phyloP scores from a whole-genome alignment of 2,888 invertebrate species.

The Amblyteles armatorius region DNA sequence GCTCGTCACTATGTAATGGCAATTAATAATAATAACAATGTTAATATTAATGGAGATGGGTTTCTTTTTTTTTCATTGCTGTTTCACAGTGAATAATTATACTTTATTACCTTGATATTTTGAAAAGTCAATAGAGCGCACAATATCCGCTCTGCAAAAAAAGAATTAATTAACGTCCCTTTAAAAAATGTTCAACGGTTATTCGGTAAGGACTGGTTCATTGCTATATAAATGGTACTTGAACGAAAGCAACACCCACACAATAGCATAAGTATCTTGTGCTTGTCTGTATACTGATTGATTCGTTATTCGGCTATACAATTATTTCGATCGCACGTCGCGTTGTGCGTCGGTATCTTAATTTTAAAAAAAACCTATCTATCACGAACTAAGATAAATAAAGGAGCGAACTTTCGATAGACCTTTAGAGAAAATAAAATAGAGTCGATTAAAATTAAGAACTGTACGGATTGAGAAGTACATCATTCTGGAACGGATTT shows the following conservation, averaged over 20 bases:
- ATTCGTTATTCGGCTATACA: slow-evolving; percentile 59
- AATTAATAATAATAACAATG: slow-evolving; percentile 46
- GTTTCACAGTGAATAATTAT: slow-evolving; percentile 49
- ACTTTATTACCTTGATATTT: slow-evolving; percentile 49
- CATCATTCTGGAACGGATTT: slow-evolving; percentile 7
- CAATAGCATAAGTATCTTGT: slow-evolving; percentile 64
- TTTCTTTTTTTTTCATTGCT: slow-evolving; percentile 46
- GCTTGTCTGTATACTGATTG: slow-evolving; percentile 65
- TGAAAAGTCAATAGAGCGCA: slow-evolving; percentile 41
- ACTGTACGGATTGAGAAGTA: slow-evolving; percentile 29
- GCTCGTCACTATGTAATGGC: slow-evolving; percentile 53
- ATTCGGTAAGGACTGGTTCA: slow-evolving; percentile 5
- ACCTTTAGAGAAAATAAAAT: background rate
- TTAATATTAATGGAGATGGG: slow-evolving; percentile 55
- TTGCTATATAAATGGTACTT: slow-evolving; percentile 26
- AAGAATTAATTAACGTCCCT: slow-evolving; percentile 47
- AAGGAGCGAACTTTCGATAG: slow-evolving; percentile 13
- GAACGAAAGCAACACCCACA: slow-evolving; percentile 57
- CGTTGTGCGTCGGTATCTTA: slow-evolving; percentile 53
- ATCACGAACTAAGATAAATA: slow-evolving; percentile 57
- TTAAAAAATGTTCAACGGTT: background rate
- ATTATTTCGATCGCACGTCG: slow-evolving; percentile 55
- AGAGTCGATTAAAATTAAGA: slow-evolving; percentile 18
- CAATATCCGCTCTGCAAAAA: slow-evolving; percentile 33
- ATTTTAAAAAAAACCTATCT: slow-evolving; percentile 43